Evolutionary conservation across 2,888 invertebrate species (phyloP), one percentile per base, ranked within the genome.

Genomic region (Lydus trimaculatus): DNA sequence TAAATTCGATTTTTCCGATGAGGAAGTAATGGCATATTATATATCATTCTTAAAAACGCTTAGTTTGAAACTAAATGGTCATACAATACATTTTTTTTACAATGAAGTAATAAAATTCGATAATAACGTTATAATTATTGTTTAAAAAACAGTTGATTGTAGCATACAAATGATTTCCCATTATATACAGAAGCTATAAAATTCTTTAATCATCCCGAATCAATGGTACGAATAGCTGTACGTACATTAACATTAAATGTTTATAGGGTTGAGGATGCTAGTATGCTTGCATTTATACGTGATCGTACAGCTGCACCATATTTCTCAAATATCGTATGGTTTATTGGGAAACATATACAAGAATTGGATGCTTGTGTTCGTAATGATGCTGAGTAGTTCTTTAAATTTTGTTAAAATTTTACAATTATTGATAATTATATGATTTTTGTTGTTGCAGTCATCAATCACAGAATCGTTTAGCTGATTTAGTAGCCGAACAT

Each of bases 11-110:
- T 98, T 99, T 84, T 97, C 97, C 3, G 99, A 99, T 86, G 99
- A 99, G 86, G 99, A 99, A 89, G 98, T 99, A 61, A 98, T 99
- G 97, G 98, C 99, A 1, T 99, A 99, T 86, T 99, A 99, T 86
- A 99, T 99, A 83, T 97, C 99, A 62, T 99, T 99, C 85, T 87
- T 99, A 76, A 99, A 99, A 87, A 99, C 99, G 0, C 88, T 99
- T 64, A 99, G 99, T 78, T 88, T 99, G 66, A 99, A 99, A 87
- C 87, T 99, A 63, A 99, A 99, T 87, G 92, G 94, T 73, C 97
- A 99, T 83, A 99, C 99, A 1, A 98, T 99, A 82, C 99, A 99
- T 86, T 99, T 99, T 87, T 99, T 99, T 87, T 99, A 98, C 85
- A 99, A 99, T 88, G 99, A 99, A 91, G 97, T 93, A 87, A 88